Base-by-base conservation (phyloP, 1,140 invertebrate genomes). In the Gryon sp. region DNA sequence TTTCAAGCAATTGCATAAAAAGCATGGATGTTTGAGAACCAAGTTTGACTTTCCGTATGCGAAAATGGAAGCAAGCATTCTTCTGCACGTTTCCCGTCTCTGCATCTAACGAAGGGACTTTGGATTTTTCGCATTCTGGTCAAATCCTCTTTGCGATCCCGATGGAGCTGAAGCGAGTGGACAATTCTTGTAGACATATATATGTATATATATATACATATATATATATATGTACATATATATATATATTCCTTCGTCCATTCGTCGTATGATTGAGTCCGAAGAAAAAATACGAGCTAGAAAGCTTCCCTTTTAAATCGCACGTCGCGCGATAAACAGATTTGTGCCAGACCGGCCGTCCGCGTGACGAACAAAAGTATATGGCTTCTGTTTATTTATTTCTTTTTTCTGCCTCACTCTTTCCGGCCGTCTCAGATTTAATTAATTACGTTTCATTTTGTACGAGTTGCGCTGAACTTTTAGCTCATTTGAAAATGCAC, bases 81-180 rank as follows among this genome's bases (percentile, higher is more conserved):
- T 79, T 68, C 40, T 28, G 60, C 66, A 63, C 41, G 57, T 69
- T 45, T 65, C 57, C 55, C 62, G 38, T 50, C 72, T 72, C 57
- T 41, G 69, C 28, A 46, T 62, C 74, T 77, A 79, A 75, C 69
- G 59, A 81, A 76, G 76, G 66, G 73, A 76, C 72, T 77, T 75
- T 79, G 62, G 74, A 81, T 77, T 81, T 81, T 81, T 75, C 69
- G 70, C 75, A 76, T 77, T 69, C 73, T 74, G 45, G 53, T 76
- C 46, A 82, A 82, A 82, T 80, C 80, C 80, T 80, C 73, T 80
- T 80, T 79, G 70, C 70, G 41, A 66, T 74, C 57, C 60, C 60
- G 65, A 38, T 59, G 57, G 75, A 66, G 43, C 65, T 45, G 32
- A n/a, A 57, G 45, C 57, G 63, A 74, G 30, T 63, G 63, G 68